Conservation (phyloP, 2,113 vertebrate genomes). For the Seriola rivoliana region DNA sequence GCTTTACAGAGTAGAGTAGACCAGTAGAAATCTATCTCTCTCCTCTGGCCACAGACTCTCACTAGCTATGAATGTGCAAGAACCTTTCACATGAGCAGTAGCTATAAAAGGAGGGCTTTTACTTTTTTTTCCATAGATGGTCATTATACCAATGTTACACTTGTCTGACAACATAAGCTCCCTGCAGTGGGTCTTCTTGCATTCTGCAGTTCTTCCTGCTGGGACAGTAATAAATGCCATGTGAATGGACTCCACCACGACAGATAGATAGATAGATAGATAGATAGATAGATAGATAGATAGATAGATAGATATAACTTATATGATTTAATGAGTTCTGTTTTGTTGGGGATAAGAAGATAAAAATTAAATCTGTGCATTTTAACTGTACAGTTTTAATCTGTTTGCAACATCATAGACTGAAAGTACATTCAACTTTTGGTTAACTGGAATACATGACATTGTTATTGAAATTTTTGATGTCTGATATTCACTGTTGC, state of each 20-base stretch:
- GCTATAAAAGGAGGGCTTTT: not conserved
- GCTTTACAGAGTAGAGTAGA: too few relatives aligned
- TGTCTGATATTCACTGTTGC: not conserved
- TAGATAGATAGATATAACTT: too few relatives aligned
- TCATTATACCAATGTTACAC: not conserved
- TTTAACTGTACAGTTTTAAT: not conserved
- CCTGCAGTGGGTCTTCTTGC: not conserved
- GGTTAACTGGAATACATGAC: not conserved
- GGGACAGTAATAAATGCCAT: not conserved
- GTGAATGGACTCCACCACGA: not conserved
- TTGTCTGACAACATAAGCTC: constrained; percentile 18
- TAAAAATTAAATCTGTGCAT: not conserved
- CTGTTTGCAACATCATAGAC: not conserved
- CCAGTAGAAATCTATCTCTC: not conserved
- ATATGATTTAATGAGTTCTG: too few relatives aligned
- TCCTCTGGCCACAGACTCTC: not conserved
- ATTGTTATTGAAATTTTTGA: not conserved
- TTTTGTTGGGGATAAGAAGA: not conserved
- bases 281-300: not conserved
- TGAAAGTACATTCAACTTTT: not conserved
- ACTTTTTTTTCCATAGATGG: constrained; percentile 53
- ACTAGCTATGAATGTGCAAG: not conserved
- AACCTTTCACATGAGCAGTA: not conserved
- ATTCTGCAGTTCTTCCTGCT: constrained; percentile 4
- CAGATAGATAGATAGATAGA: not conserved